A percentile compares a stretch with the other conserved stretches of the same genome.
Conservation (phyloP, 2,888 invertebrate genomes). For the Luperina testacea region DNA sequence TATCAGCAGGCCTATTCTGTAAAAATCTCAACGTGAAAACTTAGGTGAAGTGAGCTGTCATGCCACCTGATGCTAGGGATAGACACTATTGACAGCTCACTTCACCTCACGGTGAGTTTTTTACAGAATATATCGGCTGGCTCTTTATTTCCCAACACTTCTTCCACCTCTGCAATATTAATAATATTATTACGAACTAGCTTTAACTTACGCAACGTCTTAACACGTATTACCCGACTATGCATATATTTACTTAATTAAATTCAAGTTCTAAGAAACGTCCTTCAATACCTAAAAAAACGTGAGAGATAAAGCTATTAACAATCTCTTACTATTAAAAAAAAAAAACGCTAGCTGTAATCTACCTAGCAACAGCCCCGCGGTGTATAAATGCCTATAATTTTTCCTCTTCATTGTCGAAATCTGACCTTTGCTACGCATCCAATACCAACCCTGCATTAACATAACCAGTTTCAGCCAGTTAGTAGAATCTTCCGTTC, state of each 20-base stretch:
- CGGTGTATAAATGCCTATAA: constrained; percentile 6
- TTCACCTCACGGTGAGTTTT: too few species aligned
- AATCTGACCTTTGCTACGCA: constrained; percentile 67
- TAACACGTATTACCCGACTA: background rate
- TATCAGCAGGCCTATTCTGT: too few species aligned
- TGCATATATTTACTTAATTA: background rate
- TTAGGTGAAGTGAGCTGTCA: too few species aligned
- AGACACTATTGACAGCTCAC: too few species aligned
- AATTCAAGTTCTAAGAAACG: background rate
- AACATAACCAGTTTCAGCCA: constrained; percentile 74
- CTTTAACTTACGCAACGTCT: background rate
- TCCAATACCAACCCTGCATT: constrained; percentile 59
- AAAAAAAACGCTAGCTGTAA: constrained; percentile 5
- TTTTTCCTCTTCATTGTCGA: constrained; percentile 50
- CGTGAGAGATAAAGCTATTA: background rate
- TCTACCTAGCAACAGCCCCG: constrained; percentile 27
- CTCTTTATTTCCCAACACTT: background rate
- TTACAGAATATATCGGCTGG: background rate
- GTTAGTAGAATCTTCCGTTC: constrained; percentile 67
- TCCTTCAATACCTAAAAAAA: constrained; percentile 10
- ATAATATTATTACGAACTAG: background rate
- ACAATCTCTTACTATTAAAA: constrained; percentile 1
- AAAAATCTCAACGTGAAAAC: too few species aligned
- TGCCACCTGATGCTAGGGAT: too few species aligned
- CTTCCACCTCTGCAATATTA: background rate